phyloP scores from a whole-genome alignment of 2,113 vertebrate species.

The Sisor rabdophorus region DNA sequence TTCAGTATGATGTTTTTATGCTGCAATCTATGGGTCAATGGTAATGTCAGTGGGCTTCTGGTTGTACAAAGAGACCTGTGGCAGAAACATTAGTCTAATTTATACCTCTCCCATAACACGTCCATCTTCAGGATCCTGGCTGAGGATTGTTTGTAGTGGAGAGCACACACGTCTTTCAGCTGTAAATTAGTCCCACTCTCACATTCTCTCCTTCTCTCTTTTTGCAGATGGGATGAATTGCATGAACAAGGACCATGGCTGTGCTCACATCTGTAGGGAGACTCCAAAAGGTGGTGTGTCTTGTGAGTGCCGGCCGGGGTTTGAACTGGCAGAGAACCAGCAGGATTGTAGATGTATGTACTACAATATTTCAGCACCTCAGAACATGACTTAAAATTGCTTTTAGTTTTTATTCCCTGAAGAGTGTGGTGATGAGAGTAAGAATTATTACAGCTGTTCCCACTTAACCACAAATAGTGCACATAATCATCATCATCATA shows the following conservation, averaged over 20 bases:
- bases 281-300: constrained; percentile 95
- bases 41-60: constrained; percentile 37
- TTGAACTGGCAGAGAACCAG: constrained; percentile 94
- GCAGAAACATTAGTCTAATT: constrained; percentile 53
- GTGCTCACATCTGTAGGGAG: constrained; percentile 97
- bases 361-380: constrained; percentile 36
- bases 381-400: background rate
- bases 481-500: background rate
- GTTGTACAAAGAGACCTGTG: constrained; percentile 34
- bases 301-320: constrained; percentile 95
- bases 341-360: constrained; percentile 97
- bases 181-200: constrained; percentile 33
- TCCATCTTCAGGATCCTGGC: constrained; percentile 46
- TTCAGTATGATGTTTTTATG: constrained; percentile 22
- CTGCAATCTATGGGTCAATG: constrained; percentile 27
- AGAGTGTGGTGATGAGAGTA: background rate
- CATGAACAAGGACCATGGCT: constrained; percentile 99
- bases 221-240: constrained; percentile 97
- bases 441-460: background rate
- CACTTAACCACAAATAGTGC: background rate
- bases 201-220: constrained; percentile 41
- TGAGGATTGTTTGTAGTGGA: constrained; percentile 46
- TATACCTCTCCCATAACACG: constrained; percentile 52
- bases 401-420: background rate
- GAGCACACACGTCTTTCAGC: constrained; percentile 22